Evolutionary conservation across 2,888 invertebrate genomes (phyloP), one percentile per base, ranked within the genome.

Genomic region (Cerastoderma edule): DNA sequence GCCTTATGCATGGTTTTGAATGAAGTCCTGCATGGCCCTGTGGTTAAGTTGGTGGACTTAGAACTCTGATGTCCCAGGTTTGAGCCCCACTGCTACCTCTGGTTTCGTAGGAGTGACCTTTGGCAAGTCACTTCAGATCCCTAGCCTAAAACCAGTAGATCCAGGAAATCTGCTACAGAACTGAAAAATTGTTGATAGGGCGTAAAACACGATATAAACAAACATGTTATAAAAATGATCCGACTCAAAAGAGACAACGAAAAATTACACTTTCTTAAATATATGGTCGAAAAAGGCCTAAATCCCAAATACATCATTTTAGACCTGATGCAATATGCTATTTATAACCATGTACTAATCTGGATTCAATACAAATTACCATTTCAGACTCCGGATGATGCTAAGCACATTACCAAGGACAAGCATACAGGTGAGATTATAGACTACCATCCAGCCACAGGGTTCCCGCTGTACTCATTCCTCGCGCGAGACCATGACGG

Each of bases 401-500:
- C 54, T 13, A 50, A 71, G 16, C 10, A 22, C n/a, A 76, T 64
- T 13, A 30, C n/a, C 1, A 32, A 44, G 6, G 32, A 67, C 53
- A 75, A 67, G 27, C 44, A 22, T 10, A 13, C 22, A 8, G 78
- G 81, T 4, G 28, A 30, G 10, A 44, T 73, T 1, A 72, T 85
- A 10, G 53, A 75, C 28, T 82, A 80, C 68, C 56, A 77, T 30
- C 87, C 87, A 2, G 22, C 28, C 22, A 60, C 66, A 10, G 85
- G 87, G 24, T 87, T 85, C 57, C 81, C 85, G 5, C 39, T 75
- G 19, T 80, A 77, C 72, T 86, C 69, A 46, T 86, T 80, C 68
- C 72, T 76, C 5, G 57, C 44, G 22, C 54, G 65, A 3, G 64
- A 63, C 22, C 48, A 68, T 0, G n/a, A 44, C 1, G 35, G 71